Conservation (phyloP, 2,888 invertebrate species). For the Microctonus hyperodae region DNA sequence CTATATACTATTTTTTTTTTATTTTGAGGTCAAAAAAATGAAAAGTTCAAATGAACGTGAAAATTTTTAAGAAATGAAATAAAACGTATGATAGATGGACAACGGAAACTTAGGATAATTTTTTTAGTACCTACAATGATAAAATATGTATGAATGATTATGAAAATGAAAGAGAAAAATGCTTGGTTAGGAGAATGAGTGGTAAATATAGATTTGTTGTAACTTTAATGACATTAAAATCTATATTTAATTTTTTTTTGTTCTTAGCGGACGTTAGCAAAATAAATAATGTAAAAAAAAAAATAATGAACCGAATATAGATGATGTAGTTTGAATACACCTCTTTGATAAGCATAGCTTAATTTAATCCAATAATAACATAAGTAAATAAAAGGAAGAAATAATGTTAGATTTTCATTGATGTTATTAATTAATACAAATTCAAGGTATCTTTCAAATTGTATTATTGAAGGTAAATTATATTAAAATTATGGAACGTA, state of each 20-base stretch:
- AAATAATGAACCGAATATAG: conserved; percentile 34
- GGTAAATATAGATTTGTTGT: background rate
- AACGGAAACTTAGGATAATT: conserved; percentile 21
- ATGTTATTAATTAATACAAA: background rate
- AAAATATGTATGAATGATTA: conserved; percentile 16
- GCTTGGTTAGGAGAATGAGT: background rate
- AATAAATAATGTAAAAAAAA: conserved; percentile 19
- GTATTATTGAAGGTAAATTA: background rate
- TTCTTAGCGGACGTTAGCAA: conserved; percentile 27
- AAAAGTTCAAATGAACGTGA: background rate
- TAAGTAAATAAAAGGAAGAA: conserved; percentile 18
- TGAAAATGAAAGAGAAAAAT: background rate
- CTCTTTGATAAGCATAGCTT: conserved; percentile 56
- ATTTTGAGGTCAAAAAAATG: background rate
- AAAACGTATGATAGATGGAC: background rate
- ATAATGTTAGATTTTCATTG: conserved; percentile 23
- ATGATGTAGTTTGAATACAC: conserved; percentile 35
- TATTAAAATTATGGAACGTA: background rate
- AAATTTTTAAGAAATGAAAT: background rate
- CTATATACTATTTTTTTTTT: background rate
- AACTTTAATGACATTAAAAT: background rate
- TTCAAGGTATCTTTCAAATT: background rate
- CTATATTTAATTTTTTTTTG: conserved; percentile 17
- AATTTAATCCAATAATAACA: conserved; percentile 49
- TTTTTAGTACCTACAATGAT: conserved; percentile 10